phyloP scores from a whole-genome alignment of 2,113 vertebrate genomes.

The Silurus meridionalis region DNA sequence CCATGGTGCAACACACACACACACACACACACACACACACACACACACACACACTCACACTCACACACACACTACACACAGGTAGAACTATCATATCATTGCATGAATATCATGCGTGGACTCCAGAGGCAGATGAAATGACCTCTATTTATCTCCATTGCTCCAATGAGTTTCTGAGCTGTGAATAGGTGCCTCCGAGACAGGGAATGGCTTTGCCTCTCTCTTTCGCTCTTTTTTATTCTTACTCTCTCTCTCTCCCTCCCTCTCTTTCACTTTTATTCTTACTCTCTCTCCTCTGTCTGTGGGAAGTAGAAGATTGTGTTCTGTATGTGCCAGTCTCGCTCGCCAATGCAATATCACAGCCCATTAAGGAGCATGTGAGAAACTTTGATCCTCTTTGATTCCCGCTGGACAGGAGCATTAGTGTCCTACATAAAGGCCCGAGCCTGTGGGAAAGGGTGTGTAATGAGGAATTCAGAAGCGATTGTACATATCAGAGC shows the following conservation, averaged over 20 bases:
- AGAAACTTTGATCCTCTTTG: conserved; percentile 27
- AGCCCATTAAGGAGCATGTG: neutral
- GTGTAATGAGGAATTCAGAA: conserved; percentile 5
- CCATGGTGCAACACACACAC: neutral
- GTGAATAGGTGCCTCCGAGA: neutral
- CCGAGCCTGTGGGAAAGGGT: neutral
- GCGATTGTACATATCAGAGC: neutral
- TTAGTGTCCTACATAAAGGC: conserved; percentile 33
- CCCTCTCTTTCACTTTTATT: no score
- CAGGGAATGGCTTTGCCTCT: neutral
- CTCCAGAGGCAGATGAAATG: conserved; percentile 23
- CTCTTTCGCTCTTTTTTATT: no score
- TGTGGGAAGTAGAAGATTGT: neutral
- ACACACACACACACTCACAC: conserved; percentile 21
- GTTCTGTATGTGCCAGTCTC: neutral
- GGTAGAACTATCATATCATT: conserved; percentile 15
- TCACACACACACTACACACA: conserved; percentile 26
- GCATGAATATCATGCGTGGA: conserved; percentile 26
- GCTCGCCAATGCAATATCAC: conserved; percentile 1
- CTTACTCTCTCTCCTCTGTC: neutral
- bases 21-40: conserved; percentile 20
- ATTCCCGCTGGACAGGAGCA: neutral
- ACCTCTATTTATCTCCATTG: conserved; percentile 27
- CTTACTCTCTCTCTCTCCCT: neutral
- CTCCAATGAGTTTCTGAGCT: conserved; percentile 6